Evolutionary conservation across 2,113 vertebrate genomes (phyloP).

Genomic region (Sapajus apella): DNA sequence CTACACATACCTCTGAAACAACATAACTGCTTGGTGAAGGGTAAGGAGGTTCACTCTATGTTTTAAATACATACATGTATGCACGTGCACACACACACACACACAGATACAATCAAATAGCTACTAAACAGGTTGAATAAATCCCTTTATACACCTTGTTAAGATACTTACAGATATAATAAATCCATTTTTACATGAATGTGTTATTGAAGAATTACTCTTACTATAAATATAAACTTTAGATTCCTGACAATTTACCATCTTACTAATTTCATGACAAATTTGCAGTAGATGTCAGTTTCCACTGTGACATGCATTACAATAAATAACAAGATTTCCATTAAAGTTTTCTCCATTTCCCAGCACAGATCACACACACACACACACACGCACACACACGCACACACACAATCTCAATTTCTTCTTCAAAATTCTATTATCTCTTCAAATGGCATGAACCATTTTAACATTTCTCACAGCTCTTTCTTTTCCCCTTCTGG

Average conservation of each 20-base stretch:
- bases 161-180: neutral
- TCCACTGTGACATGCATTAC: neutral
- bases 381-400: neutral
- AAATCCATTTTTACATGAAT: neutral
- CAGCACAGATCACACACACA: neutral
- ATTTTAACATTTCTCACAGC: neutral
- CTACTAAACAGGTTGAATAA: neutral
- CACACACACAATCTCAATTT: neutral
- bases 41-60: neutral
- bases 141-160: neutral
- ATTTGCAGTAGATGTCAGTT: neutral
- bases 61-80: neutral
- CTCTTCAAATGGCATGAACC: neutral
- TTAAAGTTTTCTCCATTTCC: neutral
- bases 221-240: neutral
- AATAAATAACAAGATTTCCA: neutral
- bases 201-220: neutral
- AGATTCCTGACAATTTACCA: neutral
- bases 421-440: neutral
- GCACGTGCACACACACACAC: neutral
- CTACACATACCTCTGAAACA: neutral
- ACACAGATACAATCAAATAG: neutral
- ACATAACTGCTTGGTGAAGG: neutral
- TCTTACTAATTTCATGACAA: neutral
- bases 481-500: neutral